These are phyloP conservation scores for Lepidostoma basale DNA, from an alignment of 1,140 invertebrate genomes.

Conservation along the genomic window DNA sequence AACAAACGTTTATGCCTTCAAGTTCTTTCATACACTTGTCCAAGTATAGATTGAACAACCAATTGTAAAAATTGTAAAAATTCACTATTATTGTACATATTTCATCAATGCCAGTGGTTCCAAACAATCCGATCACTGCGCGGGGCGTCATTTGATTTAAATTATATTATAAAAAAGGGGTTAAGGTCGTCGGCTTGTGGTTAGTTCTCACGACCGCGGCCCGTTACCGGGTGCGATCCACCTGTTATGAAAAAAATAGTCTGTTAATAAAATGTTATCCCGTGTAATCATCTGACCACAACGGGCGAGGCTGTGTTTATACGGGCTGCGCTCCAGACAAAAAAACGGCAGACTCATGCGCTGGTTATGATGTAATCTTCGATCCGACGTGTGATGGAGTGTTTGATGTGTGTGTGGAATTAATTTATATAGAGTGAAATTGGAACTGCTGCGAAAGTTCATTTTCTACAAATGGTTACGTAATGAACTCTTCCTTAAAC, in stretches of 20 bases:
- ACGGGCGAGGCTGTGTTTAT: constrained; percentile 39
- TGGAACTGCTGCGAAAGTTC: too few relatives aligned
- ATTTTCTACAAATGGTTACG: too few relatives aligned
- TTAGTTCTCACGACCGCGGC: constrained; percentile 35
- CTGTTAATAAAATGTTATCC: constrained; percentile 27
- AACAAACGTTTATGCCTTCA: too few relatives aligned
- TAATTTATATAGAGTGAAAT: too few relatives aligned
- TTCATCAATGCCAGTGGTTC: too few relatives aligned
- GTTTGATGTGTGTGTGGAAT: neutral
- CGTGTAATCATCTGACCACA: constrained; percentile 42
- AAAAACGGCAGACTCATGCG: constrained; percentile 22
- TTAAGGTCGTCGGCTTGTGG: constrained; percentile 19
- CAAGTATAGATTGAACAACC: too few relatives aligned
- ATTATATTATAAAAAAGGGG: neutral
- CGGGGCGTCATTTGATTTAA: too few relatives aligned
- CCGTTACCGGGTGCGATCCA: constrained; percentile 19
- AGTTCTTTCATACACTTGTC: too few relatives aligned
- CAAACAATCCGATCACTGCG: too few relatives aligned
- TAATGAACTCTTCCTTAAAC: too few relatives aligned
- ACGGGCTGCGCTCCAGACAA: constrained; percentile 36
- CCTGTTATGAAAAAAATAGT: constrained; percentile 10
- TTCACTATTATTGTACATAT: too few relatives aligned
- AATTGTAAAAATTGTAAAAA: too few relatives aligned
- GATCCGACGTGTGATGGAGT: neutral
- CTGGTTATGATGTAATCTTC: constrained; percentile 32